Conservation (phyloP, 2,797 vertebrate species). For the Pygocentrus nattereri region DNA sequence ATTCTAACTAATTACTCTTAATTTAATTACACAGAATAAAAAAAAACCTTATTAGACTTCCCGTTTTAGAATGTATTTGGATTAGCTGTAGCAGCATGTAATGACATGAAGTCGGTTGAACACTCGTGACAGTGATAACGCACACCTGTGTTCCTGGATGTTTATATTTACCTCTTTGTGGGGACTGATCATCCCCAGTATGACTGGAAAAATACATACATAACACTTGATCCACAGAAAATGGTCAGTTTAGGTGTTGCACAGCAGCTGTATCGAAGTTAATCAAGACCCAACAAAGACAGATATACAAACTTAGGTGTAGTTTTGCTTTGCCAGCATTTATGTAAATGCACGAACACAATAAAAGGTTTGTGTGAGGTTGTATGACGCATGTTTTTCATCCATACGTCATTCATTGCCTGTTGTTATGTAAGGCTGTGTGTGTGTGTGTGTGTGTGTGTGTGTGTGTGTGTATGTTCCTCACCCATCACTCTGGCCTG, state of each 20-base stretch:
- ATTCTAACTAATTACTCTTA: too few species aligned
- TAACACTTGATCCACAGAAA: too few species aligned
- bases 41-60: too few species aligned
- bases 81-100: too few species aligned
- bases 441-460: not conserved
- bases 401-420: not conserved
- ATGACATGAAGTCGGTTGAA: too few species aligned
- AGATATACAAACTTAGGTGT: not conserved
- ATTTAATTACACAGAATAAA: too few species aligned
- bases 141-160: too few species aligned
- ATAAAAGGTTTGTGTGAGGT: not conserved
- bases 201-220: not conserved
- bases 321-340: not conserved
- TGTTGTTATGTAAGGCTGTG: not conserved
- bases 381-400: not conserved
- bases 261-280: not conserved
- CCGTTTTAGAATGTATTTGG: too few species aligned
- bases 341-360: not conserved
- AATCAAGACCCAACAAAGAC: not conserved
- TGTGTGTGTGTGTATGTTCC: slow-evolving; percentile 44
- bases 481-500: slow-evolving; percentile 90
- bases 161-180: too few species aligned
- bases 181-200: not conserved
- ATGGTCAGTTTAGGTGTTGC: not conserved
- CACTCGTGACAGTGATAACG: too few species aligned